Base-by-base conservation (phyloP, 92 coral and sea anemone genomes). In the Phenganax subtilis region DNA sequence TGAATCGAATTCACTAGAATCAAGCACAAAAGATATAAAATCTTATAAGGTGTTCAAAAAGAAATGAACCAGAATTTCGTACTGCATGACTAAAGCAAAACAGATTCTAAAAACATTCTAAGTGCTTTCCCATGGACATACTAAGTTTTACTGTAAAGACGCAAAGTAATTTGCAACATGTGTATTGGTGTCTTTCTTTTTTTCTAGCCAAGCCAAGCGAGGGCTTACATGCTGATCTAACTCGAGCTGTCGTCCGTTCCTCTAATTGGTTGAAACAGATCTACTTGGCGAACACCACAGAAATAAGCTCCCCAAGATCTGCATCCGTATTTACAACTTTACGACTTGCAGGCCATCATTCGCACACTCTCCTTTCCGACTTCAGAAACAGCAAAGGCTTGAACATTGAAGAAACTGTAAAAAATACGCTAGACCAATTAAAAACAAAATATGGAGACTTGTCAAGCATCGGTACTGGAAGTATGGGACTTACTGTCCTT, bases 201-300 rank as follows among this genome's bases (percentile, higher is more conserved):
- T 68, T 68, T 68, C 47, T 30, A 68, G 73, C 8, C 31, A 28
- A 6, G 47, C 8, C 31, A 75, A 44, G 52, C 10, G 51, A 25
- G 8, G 62, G 53, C 17, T 81, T 89, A 15, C 80, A 85, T 71
- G 90, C 92, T 0, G 87, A 86, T 72, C 91, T 93, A n/a, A 85
- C 88, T 11, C 93, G 97, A 55, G 89, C 97, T 0, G 89, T 93
- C 2, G 90, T 88, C 55, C 79, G 84, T 69, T 96, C 91, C 67
- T 88, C 89, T 16, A 92, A 93, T 79, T 93, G 96, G 96, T 54
- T 89, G 70, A 80, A 52, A 76, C 75, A 79, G 51, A 75, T 78
- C 17, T 81, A 82, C 84, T 56, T 55, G 53, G 82, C 79, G 8
- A 75, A 85, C 52, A 83, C 86, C 6, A 82, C 84, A 1, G 6